A percentile compares a stretch with the other conserved stretches of the same genome.
Evolutionary conservation across 2,113 vertebrate genomes (phyloP).

Genomic region (Piaya cayana): DNA sequence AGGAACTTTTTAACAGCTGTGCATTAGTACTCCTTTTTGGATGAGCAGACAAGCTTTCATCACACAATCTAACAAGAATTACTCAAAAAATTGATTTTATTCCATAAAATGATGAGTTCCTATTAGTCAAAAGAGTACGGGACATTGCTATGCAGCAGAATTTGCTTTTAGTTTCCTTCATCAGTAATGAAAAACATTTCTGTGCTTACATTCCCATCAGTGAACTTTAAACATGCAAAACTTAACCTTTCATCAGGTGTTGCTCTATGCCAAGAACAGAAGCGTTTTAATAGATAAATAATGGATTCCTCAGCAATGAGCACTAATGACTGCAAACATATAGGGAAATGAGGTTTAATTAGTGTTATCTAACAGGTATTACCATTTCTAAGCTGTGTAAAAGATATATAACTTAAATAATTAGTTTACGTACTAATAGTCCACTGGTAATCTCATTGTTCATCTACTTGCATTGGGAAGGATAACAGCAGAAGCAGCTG

Average conservation of each 20-base stretch:
- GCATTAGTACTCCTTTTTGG: neutral
- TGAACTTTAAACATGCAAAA: constrained; percentile 16
- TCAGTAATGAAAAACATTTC: neutral
- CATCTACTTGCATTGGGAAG: neutral
- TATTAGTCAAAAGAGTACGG: neutral
- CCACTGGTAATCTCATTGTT: neutral
- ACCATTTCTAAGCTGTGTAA: neutral
- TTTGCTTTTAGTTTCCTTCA: neutral
- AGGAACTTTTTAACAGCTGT: neutral
- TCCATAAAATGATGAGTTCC: neutral
- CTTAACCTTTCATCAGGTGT: constrained; percentile 30
- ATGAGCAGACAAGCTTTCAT: neutral
- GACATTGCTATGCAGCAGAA: neutral
- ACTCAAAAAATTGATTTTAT: neutral
- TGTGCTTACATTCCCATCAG: neutral
- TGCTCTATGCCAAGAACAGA: neutral
- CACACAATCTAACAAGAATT: neutral
- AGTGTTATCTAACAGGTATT: neutral
- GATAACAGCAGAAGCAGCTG: neutral
- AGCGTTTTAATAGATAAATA: neutral
- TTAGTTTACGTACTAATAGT: neutral
- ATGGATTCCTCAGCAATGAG: neutral
- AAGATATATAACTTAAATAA: neutral
- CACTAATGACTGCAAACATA: neutral
- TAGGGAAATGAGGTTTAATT: constrained; percentile 19